These are phyloP conservation scores for Lepilemur septentrionalis DNA, from an alignment of 2,797 vertebrate genomes.

Conservation along the genomic window DNA sequence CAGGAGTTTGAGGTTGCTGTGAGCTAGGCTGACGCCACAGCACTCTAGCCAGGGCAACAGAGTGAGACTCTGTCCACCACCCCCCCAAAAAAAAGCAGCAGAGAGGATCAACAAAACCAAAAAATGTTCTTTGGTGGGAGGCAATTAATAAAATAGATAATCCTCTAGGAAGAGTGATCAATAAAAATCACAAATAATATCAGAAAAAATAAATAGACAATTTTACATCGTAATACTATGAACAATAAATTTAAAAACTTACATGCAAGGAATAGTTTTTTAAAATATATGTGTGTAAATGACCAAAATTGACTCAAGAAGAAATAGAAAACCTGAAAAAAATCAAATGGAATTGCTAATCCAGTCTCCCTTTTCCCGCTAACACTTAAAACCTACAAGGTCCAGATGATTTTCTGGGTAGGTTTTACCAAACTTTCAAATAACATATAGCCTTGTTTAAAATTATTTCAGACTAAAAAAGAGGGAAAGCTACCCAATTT, in stretches of 20 bases:
- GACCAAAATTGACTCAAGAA: not conserved
- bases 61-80: no score
- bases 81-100: no score
- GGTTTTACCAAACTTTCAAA: not conserved
- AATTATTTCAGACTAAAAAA: not conserved
- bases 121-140: not conserved
- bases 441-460: not conserved
- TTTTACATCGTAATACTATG: not conserved
- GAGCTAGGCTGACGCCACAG: no score
- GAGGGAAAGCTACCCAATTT: not conserved
- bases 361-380: not conserved
- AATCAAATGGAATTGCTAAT: not conserved
- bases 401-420: not conserved
- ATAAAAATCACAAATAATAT: not conserved
- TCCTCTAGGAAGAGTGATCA: not conserved
- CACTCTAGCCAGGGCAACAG: no score
- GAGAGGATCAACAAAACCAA: not conserved
- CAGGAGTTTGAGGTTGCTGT: no score
- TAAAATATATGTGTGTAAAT: not conserved
- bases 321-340: not conserved
- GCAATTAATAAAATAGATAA: not conserved
- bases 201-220: not conserved
- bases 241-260: constrained; percentile 1
- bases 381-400: not conserved
- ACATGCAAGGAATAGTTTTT: not conserved